A percentile compares a stretch with the other conserved stretches of the same genome.
Conservation (phyloP, 2,113 vertebrate genomes). For the Ranitomeya variabilis region DNA sequence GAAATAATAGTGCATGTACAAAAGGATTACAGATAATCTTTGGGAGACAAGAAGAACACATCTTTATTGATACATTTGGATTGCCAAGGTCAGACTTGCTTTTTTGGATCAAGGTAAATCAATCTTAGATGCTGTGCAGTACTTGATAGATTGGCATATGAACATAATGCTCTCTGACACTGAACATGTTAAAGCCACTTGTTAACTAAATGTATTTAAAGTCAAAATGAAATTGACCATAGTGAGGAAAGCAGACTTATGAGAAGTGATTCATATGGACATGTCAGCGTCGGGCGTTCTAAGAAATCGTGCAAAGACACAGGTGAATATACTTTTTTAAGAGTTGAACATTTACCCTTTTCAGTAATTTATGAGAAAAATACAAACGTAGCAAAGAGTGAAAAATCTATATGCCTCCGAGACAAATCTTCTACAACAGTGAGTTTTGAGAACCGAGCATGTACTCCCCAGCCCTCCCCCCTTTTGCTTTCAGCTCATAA, state of each 20-base stretch:
- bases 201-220: not conserved
- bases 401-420: not conserved
- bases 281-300: not conserved
- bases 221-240: not conserved
- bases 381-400: not conserved
- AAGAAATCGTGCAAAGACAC: not conserved
- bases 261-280: not conserved
- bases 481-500: not conserved
- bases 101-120: not conserved
- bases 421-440: not conserved
- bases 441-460: not conserved
- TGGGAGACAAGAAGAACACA: not conserved
- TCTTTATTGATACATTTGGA: not conserved
- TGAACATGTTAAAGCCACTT: not conserved
- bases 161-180: not conserved
- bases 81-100: not conserved
- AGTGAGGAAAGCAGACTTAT: not conserved
- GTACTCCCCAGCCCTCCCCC: not conserved
- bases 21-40: not conserved
- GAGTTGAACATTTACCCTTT: not conserved
- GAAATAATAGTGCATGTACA: not conserved
- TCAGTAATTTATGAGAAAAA: slow-evolving; percentile 1
- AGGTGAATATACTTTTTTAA: not conserved
- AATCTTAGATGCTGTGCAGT: not conserved
- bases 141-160: not conserved